Evolutionary conservation across 2,797 vertebrate species (phyloP), one percentile per base, ranked within the genome.

Genomic region (Semaprochilodus insignis): DNA sequence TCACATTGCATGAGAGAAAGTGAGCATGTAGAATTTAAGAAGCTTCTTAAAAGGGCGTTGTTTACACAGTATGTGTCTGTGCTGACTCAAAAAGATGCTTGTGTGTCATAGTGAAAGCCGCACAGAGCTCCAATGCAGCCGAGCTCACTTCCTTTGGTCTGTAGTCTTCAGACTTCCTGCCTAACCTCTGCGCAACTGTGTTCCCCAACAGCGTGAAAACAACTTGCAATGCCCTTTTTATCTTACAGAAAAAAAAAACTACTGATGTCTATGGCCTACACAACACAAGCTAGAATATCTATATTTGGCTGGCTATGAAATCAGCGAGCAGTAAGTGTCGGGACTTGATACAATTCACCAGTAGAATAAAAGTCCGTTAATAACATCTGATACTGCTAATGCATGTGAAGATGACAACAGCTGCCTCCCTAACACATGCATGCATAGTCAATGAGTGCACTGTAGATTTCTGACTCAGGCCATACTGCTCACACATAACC

Each of bases 61-160:
- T 86, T 87, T 81, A 84, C 78, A 62, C 31, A 14, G 15, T 48
- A 77, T 51, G 78, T 74, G n/a, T 59, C 55, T 80, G 60, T 11
- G 55, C 75, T 85, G 85, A 88, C 85, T 85, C 81, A 79, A 74
- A 85, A 69, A 63, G 81, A 79, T 78, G 34, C 23, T 74, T 54
- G 85, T 74, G 83, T 81, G 81, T 86, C 86, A 87, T 82, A 80
- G 44, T 81, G 86, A 87, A 89, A 89, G 77, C 83, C 85, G 78
- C 86, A 88, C 44, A 80, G 71, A 78, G 54, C 76, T 0, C 59
- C 51, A 59, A 52, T 19, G 55, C 71, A 80, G 77, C 81, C 54
- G 60, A 83, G 78, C 59, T 78, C 16, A 69, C 74, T 85, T 88
- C 84, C 86, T 88, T 81, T 86, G 83, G 82, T 78, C 19, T 65